phyloP scores from a whole-genome alignment of 2,888 invertebrate genomes.

The Patella ulyssiponensis region DNA sequence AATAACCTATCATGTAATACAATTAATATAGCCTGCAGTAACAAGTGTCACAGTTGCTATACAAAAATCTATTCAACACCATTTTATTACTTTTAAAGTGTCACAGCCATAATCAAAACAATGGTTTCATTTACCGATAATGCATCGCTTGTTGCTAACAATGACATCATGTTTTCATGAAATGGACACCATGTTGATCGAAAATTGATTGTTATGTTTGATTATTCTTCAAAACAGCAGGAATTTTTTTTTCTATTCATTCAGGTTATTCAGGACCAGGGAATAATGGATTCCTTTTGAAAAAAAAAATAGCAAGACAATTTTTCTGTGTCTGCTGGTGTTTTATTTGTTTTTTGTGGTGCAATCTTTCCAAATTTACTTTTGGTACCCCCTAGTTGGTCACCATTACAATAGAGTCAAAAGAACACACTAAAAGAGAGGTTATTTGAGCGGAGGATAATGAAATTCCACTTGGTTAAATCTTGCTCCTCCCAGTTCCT shows the following conservation, averaged over 20 bases:
- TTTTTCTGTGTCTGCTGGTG: too few relatives aligned
- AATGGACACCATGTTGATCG: slow-evolving; percentile 1
- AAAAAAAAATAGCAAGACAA: too few relatives aligned
- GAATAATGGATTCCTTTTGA: too few relatives aligned
- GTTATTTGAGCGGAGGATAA: background rate
- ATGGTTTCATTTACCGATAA: background rate
- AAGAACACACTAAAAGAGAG: background rate
- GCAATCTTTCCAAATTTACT: too few relatives aligned
- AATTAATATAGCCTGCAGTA: slow-evolving; percentile 1
- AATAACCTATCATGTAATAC: slow-evolving; percentile 7
- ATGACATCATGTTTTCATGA: background rate
- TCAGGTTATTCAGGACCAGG: too few relatives aligned
- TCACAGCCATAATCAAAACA: background rate
- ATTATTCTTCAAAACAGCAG: slow-evolving; percentile 1
- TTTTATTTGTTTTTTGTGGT: too few relatives aligned
- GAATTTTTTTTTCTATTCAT: background rate
- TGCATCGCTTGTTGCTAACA: background rate
- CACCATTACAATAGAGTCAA: slow-evolving; percentile 2
- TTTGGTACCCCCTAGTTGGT: too few relatives aligned
- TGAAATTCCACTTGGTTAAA: slow-evolving; percentile 3
- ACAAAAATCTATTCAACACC: too few relatives aligned
- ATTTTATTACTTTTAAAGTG: background rate
- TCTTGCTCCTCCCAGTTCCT: background rate
- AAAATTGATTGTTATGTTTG: background rate
- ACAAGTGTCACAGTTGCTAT: background rate